Conservation (phyloP, 2,113 vertebrate species). For the Hirundichthys speculiger region DNA sequence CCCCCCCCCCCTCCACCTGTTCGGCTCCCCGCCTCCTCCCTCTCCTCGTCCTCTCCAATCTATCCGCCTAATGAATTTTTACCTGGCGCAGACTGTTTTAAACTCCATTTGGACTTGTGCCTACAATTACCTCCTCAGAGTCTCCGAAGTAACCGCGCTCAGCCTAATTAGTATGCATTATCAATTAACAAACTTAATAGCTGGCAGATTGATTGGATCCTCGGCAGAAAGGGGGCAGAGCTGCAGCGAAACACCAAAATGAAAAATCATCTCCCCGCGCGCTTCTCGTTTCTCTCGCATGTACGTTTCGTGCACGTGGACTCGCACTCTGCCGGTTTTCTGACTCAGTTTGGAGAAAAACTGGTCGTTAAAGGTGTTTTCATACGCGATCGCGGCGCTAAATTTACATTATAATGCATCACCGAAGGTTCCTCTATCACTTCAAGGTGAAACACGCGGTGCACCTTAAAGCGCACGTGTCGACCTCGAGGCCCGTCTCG, state of each 20-base stretch:
- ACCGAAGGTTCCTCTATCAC: no score
- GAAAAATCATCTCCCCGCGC: constrained; percentile 91
- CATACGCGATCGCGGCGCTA: no score
- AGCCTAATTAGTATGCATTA: constrained; percentile 99
- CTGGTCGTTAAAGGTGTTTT: no score
- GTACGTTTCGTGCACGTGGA: constrained; percentile 2
- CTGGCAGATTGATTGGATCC: constrained; percentile 99
- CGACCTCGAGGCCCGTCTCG: no score
- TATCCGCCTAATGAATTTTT: constrained; percentile 95
- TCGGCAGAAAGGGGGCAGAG: constrained; percentile 90
- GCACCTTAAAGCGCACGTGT: no score
- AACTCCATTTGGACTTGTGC: constrained; percentile 99
- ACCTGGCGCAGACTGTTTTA: constrained; percentile 98
- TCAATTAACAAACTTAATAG: constrained; percentile 99
- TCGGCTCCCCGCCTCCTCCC: constrained; percentile 89
- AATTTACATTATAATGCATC: no score
- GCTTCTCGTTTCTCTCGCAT: constrained; percentile 68
- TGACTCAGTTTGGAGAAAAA: neutral
- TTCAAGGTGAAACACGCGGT: no score
- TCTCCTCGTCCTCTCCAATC: constrained; percentile 68
- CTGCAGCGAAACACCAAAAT: constrained; percentile 94
- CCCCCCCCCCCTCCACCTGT: constrained; percentile 49
- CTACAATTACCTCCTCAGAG: constrained; percentile 99
- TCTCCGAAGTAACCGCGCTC: constrained; percentile 98
- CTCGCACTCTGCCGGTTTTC: neutral